A percentile compares a stretch with the other conserved stretches of the same genome.
These are phyloP conservation scores for Cinclus cinclus DNA, from an alignment of 2,113 vertebrate genomes.

Conservation along the genomic window DNA sequence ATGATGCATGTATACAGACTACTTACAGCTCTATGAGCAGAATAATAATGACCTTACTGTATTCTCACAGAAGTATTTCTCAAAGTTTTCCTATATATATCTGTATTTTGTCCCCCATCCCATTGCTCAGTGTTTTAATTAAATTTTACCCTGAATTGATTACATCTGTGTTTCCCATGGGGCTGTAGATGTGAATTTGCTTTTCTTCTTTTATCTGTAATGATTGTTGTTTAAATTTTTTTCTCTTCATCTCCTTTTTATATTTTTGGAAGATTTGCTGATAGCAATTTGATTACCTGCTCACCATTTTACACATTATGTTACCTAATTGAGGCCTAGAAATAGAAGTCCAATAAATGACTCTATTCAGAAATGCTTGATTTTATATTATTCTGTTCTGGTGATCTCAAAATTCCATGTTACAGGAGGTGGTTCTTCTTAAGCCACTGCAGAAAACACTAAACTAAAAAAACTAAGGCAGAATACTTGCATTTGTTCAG, in stretches of 20 bases:
- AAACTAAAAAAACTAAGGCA: background rate
- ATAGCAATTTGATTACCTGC: slow-evolving; percentile 53
- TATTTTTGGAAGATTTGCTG: background rate
- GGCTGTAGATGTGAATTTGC: background rate
- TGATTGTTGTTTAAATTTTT: slow-evolving; percentile 35
- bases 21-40: background rate
- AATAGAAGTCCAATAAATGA: slow-evolving; percentile 26
- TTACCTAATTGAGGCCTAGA: slow-evolving; percentile 41
- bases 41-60: slow-evolving; percentile 15
- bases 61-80: background rate
- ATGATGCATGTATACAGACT: background rate
- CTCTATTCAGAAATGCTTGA: slow-evolving; percentile 7
- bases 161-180: background rate
- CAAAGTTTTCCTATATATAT: slow-evolving; percentile 46
- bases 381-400: background rate
- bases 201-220: slow-evolving; percentile 21
- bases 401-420: background rate
- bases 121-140: slow-evolving; percentile 35
- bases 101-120: slow-evolving; percentile 1
- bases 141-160: slow-evolving; percentile 39
- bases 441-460: background rate
- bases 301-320: slow-evolving; percentile 34
- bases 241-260: background rate
- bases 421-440: background rate
- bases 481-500: background rate